A percentile compares a stretch with the other conserved stretches of the same genome.
phyloP scores from a whole-genome alignment of 2,888 invertebrate genomes.

The Amaurobius ferox region DNA sequence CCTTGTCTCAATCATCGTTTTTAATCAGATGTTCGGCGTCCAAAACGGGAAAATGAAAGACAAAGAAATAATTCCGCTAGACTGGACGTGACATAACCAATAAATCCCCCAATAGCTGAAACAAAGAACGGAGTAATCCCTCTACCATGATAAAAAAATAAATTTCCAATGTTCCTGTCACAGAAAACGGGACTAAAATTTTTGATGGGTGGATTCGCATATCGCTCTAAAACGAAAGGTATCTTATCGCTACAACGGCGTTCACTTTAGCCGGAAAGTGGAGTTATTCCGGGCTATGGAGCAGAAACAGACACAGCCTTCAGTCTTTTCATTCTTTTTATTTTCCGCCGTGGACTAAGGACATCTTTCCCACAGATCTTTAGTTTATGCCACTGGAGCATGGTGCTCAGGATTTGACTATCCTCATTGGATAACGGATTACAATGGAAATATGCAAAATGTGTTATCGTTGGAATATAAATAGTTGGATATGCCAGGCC shows the following conservation, averaged over 20 bases:
- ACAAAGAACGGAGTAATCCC: background rate
- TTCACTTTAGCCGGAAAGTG: slow-evolving; percentile 15
- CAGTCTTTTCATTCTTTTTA: background rate
- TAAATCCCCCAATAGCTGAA: slow-evolving; percentile 8
- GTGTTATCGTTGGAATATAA: too few relatives aligned
- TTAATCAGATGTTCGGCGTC: too few relatives aligned
- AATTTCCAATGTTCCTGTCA: background rate
- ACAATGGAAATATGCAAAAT: background rate
- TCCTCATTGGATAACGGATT: background rate
- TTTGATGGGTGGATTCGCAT: background rate
- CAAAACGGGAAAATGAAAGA: too few relatives aligned
- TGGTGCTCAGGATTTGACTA: background rate
- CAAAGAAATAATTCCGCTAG: background rate
- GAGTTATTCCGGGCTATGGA: slow-evolving; percentile 28
- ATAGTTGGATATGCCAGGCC: too few relatives aligned
- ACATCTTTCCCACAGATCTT: slow-evolving; percentile 16
- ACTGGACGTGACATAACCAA: background rate
- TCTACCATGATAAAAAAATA: background rate
- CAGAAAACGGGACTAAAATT: background rate
- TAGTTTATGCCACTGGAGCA: background rate
- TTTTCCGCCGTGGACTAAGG: background rate
- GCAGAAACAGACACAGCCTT: slow-evolving; percentile 27
- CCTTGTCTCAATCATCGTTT: too few relatives aligned
- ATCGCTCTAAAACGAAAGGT: background rate
- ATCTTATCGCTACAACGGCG: slow-evolving; percentile 18